Evolutionary conservation across 1,140 invertebrate genomes (phyloP), one percentile per base, ranked within the genome.

Genomic region (Pogonus chalceus): DNA sequence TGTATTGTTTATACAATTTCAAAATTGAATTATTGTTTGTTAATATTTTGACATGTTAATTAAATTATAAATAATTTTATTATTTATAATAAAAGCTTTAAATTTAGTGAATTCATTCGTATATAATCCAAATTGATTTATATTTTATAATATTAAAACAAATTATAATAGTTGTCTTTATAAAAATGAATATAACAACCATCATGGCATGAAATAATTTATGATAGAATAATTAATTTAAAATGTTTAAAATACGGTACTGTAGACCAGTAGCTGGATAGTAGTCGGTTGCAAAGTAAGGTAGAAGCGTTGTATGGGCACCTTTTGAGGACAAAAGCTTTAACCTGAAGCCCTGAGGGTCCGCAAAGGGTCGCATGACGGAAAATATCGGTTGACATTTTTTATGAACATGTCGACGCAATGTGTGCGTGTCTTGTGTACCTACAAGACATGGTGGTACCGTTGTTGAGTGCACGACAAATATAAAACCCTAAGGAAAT

Each of bases 381-480:
- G 37, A 59, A 59, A 59, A 61, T 59, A 61, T 61, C 55, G 56
- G 53, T 61, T 61, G 60, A 58, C 60, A 59, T 52, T 59, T 57
- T 56, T 53, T 49, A 51, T 52, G 18, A 4, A 43, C 37, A 31
- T 54, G 43, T 51, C n/a, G n/a, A 49, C 49, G 50, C 21, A 31
- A 20, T 23, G 46, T 53, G 35, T 48, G 53, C 14, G 24, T 3
- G 21, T 49, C 56, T 56, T 57, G 49, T 54, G 10, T 2, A 46
- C 46, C 57, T 55, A 59, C 56, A 59, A 16, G 37, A 12, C 46
- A 3, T 21, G 18, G 39, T 20, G 22, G 50, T 43, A 51, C 49
- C 55, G 35, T 46, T 48, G 18, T 56, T 51, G 53, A 62, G 56
- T 59, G 58, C 52, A 57, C 46, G 58, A 20, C 37, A 43, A 43